These are phyloP conservation scores for Periophthalmus magnuspinnatus DNA, from an alignment of 2,797 vertebrate genomes.

Conservation along the genomic window DNA sequence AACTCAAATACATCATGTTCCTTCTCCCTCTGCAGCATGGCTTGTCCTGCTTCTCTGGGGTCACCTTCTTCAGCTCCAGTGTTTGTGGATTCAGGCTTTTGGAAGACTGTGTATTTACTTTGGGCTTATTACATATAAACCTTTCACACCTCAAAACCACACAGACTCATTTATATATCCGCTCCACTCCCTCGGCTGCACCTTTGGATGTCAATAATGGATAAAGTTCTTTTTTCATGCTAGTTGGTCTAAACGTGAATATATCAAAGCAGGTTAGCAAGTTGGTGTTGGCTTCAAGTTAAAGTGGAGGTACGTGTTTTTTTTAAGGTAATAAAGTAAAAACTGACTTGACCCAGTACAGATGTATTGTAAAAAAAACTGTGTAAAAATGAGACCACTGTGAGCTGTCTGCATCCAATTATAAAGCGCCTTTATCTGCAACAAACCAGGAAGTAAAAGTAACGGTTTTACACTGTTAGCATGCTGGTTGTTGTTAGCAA, in stretches of 20 bases:
- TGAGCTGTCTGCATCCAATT: too few relatives aligned
- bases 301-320: background rate
- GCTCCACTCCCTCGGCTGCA: background rate
- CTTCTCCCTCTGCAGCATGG: too few relatives aligned
- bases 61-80: slow-evolving; percentile 31
- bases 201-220: background rate
- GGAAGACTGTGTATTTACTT: slow-evolving; percentile 20
- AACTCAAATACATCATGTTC: background rate
- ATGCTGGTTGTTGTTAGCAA: too few relatives aligned
- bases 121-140: slow-evolving; percentile 1
- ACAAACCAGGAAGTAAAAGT: too few relatives aligned
- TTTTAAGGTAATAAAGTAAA: too few relatives aligned
- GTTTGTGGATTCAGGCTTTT: slow-evolving; percentile 18
- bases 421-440: too few relatives aligned
- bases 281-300: background rate
- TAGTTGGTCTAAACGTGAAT: background rate
- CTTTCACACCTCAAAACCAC: slow-evolving; percentile 27
- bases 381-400: too few relatives aligned
- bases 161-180: background rate
- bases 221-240: background rate
- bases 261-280: background rate
- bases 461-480: too few relatives aligned
- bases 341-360: too few relatives aligned
- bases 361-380: too few relatives aligned
- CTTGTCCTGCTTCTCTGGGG: slow-evolving; percentile 14